Conservation (phyloP, 2,797 vertebrate genomes). For the Zalophus californianus region DNA sequence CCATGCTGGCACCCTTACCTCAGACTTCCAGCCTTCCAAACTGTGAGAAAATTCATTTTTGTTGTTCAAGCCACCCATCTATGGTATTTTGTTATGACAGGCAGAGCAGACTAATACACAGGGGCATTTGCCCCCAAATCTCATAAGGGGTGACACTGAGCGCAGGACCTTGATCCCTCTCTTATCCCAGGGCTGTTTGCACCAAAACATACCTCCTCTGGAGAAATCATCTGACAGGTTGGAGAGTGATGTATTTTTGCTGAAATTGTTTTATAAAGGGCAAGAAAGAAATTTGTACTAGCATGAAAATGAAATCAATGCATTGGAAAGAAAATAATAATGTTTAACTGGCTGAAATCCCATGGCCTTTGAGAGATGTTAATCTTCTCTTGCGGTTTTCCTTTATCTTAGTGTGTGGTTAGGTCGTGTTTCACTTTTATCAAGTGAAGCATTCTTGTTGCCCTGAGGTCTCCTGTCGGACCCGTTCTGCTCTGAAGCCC, state of each 20-base stretch:
- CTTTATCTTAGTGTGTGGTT: background rate
- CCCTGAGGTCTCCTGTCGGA: background rate
- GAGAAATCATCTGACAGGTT: constrained; percentile 5
- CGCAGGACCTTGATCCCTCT: background rate
- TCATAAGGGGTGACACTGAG: background rate
- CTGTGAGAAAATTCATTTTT: background rate
- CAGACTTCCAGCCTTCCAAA: background rate
- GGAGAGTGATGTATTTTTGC: constrained; percentile 1
- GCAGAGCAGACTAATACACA: background rate
- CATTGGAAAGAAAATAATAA: constrained; percentile 2
- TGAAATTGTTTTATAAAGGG: background rate
- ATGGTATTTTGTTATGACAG: background rate
- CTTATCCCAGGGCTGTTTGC: background rate
- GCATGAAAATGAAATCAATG: constrained; percentile 51
- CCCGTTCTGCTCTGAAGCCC: background rate
- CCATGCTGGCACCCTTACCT: background rate
- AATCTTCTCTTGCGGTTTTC: constrained; percentile 19
- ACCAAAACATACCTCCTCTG: background rate
- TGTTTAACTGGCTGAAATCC: constrained; percentile 58
- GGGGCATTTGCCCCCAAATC: background rate
- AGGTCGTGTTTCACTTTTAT: background rate
- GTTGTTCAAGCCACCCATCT: background rate
- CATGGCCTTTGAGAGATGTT: background rate
- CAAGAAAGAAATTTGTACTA: constrained; percentile 36
- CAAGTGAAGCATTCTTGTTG: background rate